A percentile compares a stretch with the other conserved stretches of the same genome.
Evolutionary conservation across 2,797 vertebrate genomes (phyloP).

Genomic region (Eutrigla gurnardus): DNA sequence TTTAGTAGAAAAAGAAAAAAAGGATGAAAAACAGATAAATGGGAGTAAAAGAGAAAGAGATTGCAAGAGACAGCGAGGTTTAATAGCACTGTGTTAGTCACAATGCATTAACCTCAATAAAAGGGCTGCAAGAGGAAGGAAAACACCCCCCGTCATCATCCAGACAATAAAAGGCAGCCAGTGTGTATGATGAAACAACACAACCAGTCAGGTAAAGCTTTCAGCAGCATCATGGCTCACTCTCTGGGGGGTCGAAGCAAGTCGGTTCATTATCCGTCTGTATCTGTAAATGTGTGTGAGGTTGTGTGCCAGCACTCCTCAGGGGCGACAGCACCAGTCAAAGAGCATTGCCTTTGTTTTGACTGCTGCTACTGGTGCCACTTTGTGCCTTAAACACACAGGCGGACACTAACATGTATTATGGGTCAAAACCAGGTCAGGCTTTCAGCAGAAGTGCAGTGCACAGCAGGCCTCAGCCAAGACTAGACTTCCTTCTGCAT

Average conservation of each 20-base stretch:
- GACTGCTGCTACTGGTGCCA: constrained; percentile 66
- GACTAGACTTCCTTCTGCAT: constrained; percentile 32
- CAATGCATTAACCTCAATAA: constrained; percentile 73
- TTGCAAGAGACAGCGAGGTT: constrained; percentile 48
- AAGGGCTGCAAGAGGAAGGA: constrained; percentile 50
- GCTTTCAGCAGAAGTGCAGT: constrained; percentile 34
- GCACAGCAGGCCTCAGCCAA: constrained; percentile 47
- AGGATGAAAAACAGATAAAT: constrained; percentile 33
- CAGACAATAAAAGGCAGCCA: constrained; percentile 57
- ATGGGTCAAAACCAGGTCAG: constrained; percentile 70
- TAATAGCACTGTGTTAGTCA: constrained; percentile 64
- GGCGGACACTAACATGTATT: constrained; percentile 56
- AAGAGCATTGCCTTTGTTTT: constrained; percentile 73
- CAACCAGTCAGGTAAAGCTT: constrained; percentile 66
- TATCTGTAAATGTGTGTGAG: constrained; percentile 14
- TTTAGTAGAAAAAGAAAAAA: background rate
- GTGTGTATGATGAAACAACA: constrained; percentile 47
- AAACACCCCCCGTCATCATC: constrained; percentile 39
- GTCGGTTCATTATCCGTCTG: constrained; percentile 15
- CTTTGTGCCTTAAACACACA: constrained; percentile 63
- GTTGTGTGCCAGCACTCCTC: constrained; percentile 25
- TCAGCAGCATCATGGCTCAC: constrained; percentile 48
- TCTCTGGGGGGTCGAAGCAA: constrained; percentile 50
- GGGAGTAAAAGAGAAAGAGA: constrained; percentile 32
- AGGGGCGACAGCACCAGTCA: constrained; percentile 50